phyloP scores from a whole-genome alignment of 2,888 invertebrate species.

The Xanthostigma xanthostigma region DNA sequence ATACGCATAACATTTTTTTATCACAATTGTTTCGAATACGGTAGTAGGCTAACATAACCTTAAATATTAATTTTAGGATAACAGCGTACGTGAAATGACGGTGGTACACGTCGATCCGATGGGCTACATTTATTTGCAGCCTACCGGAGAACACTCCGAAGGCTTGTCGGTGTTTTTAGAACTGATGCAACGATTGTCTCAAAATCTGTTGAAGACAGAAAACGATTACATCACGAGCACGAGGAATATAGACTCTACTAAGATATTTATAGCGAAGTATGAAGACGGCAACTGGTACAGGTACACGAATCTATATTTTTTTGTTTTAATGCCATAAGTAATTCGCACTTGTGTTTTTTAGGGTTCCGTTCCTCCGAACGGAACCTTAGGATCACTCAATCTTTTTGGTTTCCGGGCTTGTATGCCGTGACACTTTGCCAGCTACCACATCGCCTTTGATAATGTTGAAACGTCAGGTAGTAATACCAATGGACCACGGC shows the following conservation, averaged over 20 bases:
- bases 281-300: constrained; percentile 1
- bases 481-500: too few species aligned
- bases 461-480: too few species aligned
- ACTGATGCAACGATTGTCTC: constrained; percentile 1
- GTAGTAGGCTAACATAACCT: too few species aligned
- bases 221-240: neutral
- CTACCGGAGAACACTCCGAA: neutral
- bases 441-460: too few species aligned
- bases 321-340: too few species aligned
- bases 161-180: neutral
- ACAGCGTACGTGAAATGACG: constrained; percentile 21
- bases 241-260: neutral
- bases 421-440: too few species aligned
- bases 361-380: neutral
- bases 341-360: too few species aligned
- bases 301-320: neutral
- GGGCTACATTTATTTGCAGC: constrained; percentile 30
- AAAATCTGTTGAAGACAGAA: neutral
- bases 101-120: constrained; percentile 26
- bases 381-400: too few species aligned
- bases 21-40: too few species aligned
- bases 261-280: constrained; percentile 1
- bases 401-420: too few species aligned
- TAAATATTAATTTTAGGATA: neutral
- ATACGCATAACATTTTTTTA: too few species aligned